These are phyloP conservation scores for Leptinotarsa rubiginosa DNA, from an alignment of 2,888 invertebrate species.

Conservation along the genomic window DNA sequence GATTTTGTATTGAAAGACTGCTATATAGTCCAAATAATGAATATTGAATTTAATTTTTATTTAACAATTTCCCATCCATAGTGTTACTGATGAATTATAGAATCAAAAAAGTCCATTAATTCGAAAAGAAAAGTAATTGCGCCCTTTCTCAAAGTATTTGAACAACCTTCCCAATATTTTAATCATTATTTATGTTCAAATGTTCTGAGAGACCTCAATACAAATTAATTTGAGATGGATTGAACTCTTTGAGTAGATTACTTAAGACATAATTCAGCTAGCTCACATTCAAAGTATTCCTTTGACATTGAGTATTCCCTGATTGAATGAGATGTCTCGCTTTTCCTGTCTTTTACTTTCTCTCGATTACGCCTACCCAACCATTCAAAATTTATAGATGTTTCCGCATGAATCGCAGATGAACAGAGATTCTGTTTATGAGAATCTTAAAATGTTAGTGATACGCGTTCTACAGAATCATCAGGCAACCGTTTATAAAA, in stretches of 20 bases:
- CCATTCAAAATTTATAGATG: conserved; percentile 42
- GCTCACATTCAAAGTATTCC: background rate
- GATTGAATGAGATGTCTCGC: background rate
- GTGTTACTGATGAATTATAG: too few relatives aligned
- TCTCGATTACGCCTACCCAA: conserved; percentile 14
- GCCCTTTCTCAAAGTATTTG: too few relatives aligned
- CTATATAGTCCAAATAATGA: too few relatives aligned
- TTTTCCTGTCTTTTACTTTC: background rate
- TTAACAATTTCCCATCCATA: too few relatives aligned
- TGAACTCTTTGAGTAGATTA: background rate
- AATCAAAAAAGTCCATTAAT: too few relatives aligned
- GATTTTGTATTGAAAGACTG: too few relatives aligned
- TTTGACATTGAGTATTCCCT: background rate
- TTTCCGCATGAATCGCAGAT: conserved; percentile 40
- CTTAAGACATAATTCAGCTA: background rate
- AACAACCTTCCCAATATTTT: too few relatives aligned
- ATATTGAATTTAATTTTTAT: too few relatives aligned
- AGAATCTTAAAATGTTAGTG: background rate
- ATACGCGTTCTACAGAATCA: background rate
- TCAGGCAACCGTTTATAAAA: background rate
- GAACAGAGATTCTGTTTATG: conserved; percentile 41
- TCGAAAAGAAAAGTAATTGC: too few relatives aligned
- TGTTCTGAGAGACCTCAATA: background rate
- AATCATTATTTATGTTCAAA: background rate
- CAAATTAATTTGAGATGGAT: background rate